Evolutionary conservation across 2,888 invertebrate genomes (phyloP).

Genomic region (Drosophila macrospina): DNA sequence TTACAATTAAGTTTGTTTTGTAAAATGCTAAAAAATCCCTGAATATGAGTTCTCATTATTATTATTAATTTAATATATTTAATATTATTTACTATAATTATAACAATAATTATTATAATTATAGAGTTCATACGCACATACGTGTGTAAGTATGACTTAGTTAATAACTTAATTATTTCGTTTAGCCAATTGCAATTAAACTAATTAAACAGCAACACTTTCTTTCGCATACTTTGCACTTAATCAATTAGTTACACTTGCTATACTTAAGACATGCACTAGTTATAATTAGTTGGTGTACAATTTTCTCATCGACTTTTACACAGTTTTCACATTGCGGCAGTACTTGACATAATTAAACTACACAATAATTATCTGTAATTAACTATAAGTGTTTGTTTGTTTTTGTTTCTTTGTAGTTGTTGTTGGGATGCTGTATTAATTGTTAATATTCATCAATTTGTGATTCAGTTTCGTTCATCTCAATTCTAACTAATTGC

Average conservation of each 20-base stretch:
- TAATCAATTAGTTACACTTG: constrained; percentile 56
- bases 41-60: constrained; percentile 83
- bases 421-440: constrained; percentile 42
- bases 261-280: constrained; percentile 45
- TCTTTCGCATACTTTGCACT: constrained; percentile 32
- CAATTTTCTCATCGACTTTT: constrained; percentile 42
- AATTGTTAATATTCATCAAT: constrained; percentile 5
- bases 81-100: constrained; percentile 20
- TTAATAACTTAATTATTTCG: constrained; percentile 48
- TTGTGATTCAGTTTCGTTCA: constrained; percentile 22
- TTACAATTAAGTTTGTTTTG: constrained; percentile 50
- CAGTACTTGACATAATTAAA: constrained; percentile 71
- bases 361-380: constrained; percentile 45
- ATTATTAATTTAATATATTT: too few species aligned
- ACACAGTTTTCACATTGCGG: constrained; percentile 60
- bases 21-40: constrained; percentile 85
- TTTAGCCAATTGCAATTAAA: constrained; percentile 39
- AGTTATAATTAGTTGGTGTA: constrained; percentile 58
- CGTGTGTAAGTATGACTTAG: constrained; percentile 49
- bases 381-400: constrained; percentile 48
- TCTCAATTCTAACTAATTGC: constrained; percentile 43
- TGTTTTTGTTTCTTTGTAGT: too few species aligned
- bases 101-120: constrained; percentile 30
- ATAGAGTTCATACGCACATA: constrained; percentile 51
- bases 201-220: constrained; percentile 65